These are phyloP conservation scores for Physeter macrocephalus DNA, from an alignment of 2,113 vertebrate species.

Conservation along the genomic window DNA sequence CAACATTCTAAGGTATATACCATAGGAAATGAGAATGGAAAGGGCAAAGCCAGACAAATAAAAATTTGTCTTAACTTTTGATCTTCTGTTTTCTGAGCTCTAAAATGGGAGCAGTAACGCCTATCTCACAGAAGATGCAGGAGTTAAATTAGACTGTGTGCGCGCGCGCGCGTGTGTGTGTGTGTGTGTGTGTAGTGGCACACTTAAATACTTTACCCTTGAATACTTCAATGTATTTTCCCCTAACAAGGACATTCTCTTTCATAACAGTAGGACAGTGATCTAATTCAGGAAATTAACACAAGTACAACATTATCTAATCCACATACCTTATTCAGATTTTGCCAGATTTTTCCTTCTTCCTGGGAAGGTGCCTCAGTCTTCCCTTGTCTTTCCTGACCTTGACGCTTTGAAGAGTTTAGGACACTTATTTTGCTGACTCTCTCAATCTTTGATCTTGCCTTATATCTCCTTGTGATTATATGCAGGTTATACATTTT, in stretches of 20 bases:
- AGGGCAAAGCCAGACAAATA: neutral
- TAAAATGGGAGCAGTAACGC: neutral
- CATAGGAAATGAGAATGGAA: neutral
- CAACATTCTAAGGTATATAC: neutral
- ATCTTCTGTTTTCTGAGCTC: neutral
- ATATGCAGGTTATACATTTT: neutral
- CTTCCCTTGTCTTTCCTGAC: neutral
- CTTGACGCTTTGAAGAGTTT: neutral
- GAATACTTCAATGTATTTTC: neutral
- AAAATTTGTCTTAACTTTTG: neutral
- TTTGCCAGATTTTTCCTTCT: neutral
- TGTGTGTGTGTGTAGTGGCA: neutral
- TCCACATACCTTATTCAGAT: neutral
- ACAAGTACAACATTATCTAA: neutral
- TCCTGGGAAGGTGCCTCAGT: neutral
- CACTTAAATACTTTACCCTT: neutral
- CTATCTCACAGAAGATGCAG: neutral
- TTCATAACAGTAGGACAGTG: neutral
- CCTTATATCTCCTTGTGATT: neutral
- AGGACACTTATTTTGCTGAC: neutral
- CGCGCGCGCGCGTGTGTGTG: neutral
- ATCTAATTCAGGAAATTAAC: neutral
- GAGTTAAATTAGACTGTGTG: neutral
- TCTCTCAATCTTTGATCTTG: neutral
- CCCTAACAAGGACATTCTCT: neutral